phyloP scores from a whole-genome alignment of 92 coral and sea anemone genomes.

The Porites divaricata region DNA sequence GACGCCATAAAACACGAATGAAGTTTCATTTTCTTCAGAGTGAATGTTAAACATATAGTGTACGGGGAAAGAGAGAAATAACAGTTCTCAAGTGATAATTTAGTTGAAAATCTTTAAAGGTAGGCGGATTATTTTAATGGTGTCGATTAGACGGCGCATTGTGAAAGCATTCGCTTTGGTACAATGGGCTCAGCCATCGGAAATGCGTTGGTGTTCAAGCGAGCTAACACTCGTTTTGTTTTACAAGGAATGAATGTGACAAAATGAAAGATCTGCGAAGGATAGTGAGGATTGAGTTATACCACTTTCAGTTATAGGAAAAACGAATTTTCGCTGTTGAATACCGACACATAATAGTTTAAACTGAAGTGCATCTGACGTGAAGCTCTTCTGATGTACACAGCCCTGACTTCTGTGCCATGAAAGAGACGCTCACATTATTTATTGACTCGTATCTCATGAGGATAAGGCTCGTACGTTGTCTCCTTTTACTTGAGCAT shows the following conservation, averaged over 20 bases:
- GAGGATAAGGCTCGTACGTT: background rate
- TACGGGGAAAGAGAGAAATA: background rate
- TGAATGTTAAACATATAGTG: background rate
- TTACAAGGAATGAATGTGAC: background rate
- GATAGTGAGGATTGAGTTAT: background rate
- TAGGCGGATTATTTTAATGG: background rate
- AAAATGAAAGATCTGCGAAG: background rate
- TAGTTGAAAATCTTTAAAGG: background rate
- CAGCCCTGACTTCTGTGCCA: too few species aligned
- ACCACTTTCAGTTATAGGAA: background rate
- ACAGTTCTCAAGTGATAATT: background rate
- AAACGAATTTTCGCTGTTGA: background rate
- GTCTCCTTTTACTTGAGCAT: too few species aligned
- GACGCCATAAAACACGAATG: conserved; percentile 2
- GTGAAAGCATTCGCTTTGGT: background rate
- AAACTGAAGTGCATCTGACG: background rate
- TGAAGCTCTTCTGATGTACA: background rate
- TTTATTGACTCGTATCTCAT: background rate
- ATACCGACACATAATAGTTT: too few species aligned
- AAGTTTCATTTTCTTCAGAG: conserved; percentile 20
- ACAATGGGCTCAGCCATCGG: background rate
- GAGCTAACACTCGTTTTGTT: background rate
- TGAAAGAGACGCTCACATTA: background rate
- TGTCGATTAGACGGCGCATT: background rate
- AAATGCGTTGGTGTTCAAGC: background rate